phyloP scores from a whole-genome alignment of 2,113 vertebrate species.

The Pterophyllum scalare region DNA sequence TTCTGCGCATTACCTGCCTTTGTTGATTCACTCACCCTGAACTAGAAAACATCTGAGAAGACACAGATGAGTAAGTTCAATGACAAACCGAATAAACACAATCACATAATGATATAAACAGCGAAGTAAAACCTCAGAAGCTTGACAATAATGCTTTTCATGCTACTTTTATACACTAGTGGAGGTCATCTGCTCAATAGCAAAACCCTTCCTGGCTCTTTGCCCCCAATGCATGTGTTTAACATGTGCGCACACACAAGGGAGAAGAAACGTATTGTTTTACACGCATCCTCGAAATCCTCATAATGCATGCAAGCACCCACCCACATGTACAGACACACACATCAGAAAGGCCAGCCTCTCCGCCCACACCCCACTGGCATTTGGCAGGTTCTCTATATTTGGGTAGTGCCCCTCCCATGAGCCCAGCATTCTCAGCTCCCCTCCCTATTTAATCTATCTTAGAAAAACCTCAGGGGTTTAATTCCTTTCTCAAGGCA shows the following conservation, averaged over 20 bases:
- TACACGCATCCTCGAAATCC: conserved; percentile 29
- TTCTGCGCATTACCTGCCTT: conserved; percentile 6
- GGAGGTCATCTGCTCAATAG: not conserved
- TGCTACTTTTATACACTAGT: not conserved
- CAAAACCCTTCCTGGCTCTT: not conserved
- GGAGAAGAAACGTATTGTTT: not conserved
- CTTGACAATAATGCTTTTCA: not conserved
- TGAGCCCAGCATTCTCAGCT: conserved; percentile 41
- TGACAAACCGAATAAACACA: not conserved
- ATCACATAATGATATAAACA: not conserved
- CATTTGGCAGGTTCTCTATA: conserved; percentile 60
- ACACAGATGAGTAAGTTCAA: not conserved
- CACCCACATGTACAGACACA: conserved; percentile 43
- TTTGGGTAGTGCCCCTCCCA: conserved; percentile 60
- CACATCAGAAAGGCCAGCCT: conserved; percentile 47
- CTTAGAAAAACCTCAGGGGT: conserved; percentile 70
- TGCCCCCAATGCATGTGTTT: not conserved
- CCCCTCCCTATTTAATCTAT: conserved; percentile 73
- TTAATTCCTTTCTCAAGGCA: conserved; percentile 76
- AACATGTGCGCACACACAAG: not conserved
- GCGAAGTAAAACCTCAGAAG: not conserved
- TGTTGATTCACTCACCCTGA: conserved; percentile 22
- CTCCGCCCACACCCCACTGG: conserved; percentile 46
- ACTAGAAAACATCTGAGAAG: conserved; percentile 25
- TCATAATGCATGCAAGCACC: conserved; percentile 15